Evolutionary conservation across 2,797 vertebrate species (phyloP), one percentile per base, ranked within the genome.

Genomic region (Acanthurus tractus): DNA sequence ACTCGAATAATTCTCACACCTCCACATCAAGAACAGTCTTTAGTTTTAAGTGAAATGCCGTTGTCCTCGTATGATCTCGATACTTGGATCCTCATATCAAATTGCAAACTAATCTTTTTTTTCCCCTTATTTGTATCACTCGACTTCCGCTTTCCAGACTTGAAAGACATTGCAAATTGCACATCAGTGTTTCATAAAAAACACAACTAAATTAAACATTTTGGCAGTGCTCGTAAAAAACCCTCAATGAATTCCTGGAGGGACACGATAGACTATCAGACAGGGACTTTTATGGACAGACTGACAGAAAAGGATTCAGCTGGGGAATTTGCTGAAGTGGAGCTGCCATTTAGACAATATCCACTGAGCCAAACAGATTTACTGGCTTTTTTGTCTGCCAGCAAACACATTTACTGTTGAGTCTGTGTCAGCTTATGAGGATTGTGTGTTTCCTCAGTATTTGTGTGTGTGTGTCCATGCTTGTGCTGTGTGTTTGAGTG

Each of bases 351-450:
- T 88, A 90, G 82, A 90, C 79, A 81, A 86, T 80, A 86, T 89
- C 85, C 87, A 80, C 70, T 0, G 63, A 82, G 84, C 84, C 88
- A 91, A 92, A 90, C 90, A 84, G 89, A 92, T 92, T 92, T 89
- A 89, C 81, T 73, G 78, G 72, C 83, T 87, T 84, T 88, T 90
- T 65, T 73, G 78, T 84, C 70, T 88, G 86, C 91, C 88, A 90
- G 81, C 82, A 85, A 87, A 87, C 83, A 88, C 86, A 89, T 87
- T 89, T 80, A 84, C 72, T 85, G 79, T 81, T 73, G 71, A 82
- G 82, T 44, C 64, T 86, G 85, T 81, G 88, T 89, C 76, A 68
- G 81, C 77, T 87, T 83, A 82, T 18, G n/a, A 81, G 76, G 61
- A 83, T 78, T 81, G 76, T 88, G 79, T 62, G 70, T 79, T 78